Percentiles rank a stretch among this genome's conserved stretches.
phyloP scores from a whole-genome alignment of 1,140 invertebrate species.

The Pseudoatta argentina region DNA sequence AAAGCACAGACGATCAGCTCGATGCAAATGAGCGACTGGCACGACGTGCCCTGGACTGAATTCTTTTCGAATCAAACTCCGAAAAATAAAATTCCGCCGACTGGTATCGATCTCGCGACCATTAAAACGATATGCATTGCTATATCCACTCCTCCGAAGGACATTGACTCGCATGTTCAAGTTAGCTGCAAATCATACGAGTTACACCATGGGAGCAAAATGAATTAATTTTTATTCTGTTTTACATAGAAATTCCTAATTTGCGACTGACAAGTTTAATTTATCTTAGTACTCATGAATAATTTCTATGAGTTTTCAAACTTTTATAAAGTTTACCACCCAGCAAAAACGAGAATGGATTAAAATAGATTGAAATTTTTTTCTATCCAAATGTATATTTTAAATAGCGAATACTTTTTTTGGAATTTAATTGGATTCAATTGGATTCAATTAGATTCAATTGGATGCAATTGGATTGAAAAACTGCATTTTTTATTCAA shows the following conservation, averaged over 20 bases:
- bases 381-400: no score
- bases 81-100: conserved; percentile 86
- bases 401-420: no score
- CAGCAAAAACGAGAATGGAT: no score
- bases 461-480: no score
- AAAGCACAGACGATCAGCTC: conserved; percentile 90
- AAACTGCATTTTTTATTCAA: no score
- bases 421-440: no score
- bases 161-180: conserved; percentile 85
- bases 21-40: conserved; percentile 92
- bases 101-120: conserved; percentile 71
- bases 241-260: neutral
- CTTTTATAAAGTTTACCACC: neutral
- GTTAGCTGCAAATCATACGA: conserved; percentile 5
- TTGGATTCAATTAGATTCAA: no score
- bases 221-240: neutral
- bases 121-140: conserved; percentile 85
- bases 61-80: conserved; percentile 87
- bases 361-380: no score
- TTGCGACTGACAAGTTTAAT: neutral
- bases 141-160: conserved; percentile 90
- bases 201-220: neutral
- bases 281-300: no score
- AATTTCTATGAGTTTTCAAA: neutral
- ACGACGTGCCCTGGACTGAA: conserved; percentile 94